Evolutionary conservation across 2,113 vertebrate species (phyloP).

Genomic region (Podarcis muralis): DNA sequence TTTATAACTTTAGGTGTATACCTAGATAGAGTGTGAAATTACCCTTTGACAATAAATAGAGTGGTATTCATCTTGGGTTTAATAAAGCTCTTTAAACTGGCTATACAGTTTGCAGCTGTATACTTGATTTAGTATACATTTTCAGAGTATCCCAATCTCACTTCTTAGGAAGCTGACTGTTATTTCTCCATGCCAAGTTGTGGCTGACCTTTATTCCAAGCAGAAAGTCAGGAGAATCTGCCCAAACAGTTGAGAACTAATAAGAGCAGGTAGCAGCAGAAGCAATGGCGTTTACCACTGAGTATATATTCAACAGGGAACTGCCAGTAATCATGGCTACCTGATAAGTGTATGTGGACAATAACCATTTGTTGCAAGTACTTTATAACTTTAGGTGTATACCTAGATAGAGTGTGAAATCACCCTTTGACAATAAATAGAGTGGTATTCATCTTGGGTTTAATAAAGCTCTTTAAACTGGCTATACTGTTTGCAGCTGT

Average conservation of each 20-base stretch:
- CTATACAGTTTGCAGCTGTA: neutral
- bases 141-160: neutral
- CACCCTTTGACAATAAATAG: neutral
- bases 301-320: neutral
- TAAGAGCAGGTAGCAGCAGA: neutral
- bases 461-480: neutral
- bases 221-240: neutral
- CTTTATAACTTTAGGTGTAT: neutral
- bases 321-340: neutral
- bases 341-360: neutral
- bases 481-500: neutral
- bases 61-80: neutral
- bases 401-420: neutral
- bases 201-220: neutral
- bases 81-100: neutral
- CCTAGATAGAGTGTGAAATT: neutral
- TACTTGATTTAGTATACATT: neutral
- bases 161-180: neutral
- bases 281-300: too few relatives aligned
- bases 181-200: neutral
- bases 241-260: neutral
- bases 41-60: neutral
- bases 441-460: neutral
- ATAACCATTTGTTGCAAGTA: neutral
- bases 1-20: neutral